Evolutionary conservation across 2,797 vertebrate species (phyloP), one percentile per base, ranked within the genome.

Genomic region (Syngnathus rostellatus): DNA sequence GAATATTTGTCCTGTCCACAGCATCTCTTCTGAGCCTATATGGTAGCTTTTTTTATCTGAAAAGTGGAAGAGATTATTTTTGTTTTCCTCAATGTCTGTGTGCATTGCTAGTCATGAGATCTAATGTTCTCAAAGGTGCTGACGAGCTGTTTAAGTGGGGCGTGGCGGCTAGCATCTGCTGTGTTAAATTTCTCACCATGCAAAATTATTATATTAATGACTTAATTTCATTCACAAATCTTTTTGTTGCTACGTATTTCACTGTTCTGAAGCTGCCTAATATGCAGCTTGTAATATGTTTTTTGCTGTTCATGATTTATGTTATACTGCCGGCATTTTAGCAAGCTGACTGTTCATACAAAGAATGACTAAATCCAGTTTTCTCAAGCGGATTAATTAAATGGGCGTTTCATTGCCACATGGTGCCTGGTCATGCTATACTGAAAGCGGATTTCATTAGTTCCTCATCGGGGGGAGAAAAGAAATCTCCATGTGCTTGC

Each of bases 311-410:
- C 5, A 39, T 57, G 21, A n/a, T 64, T 72, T 54, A 10, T 40
- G 68, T 66, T 41, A 48, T 71, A 39, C 51, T 45, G 60, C 9
- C 16, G 25, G 21, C n/a, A 21, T 53, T 53, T 53, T 21, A 46
- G 45, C 45, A 16, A 37, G 14, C 37, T 11, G 38, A n/a, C 19
- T 10, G n/a, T n/a, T 75, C 68, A 85, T 72, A 77, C 74, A n/a
- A 69, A 78, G 84, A 31, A 86, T 82, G 76, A 78, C 31, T 72
- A 76, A 85, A 87, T 84, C 82, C 80, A 74, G 66, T 85, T 81
- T 58, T 68, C 66, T 79, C 77, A 72, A 78, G 74, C 73, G 79
- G 85, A 76, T 79, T 86, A 81, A 86, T 84, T 83, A 71, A 74
- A 83, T 70, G 50, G 0, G 16, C 60, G 60, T 65, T 73, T 80